Base-by-base conservation (phyloP, 2,113 vertebrate species). In the Gambusia holbrooki region DNA sequence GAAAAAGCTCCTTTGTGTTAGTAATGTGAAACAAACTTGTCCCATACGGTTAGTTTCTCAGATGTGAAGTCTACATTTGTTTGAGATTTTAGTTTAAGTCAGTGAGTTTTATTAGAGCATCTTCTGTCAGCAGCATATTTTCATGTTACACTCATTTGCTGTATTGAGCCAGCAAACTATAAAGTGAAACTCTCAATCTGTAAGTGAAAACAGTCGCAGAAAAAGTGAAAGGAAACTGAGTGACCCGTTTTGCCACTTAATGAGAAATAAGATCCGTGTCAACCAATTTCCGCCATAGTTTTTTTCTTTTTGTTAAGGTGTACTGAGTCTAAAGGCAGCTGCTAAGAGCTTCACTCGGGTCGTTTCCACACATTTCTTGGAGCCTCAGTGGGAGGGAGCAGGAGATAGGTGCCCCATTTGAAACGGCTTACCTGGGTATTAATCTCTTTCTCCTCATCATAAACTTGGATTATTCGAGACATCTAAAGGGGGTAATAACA, bases 391-490 rank as follows among this genome's bases (percentile, higher is more conserved):
- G 88, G 87, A 85, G 67, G 68, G 73, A 76, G 72, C 80, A 88
- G 73, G 77, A 88, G 76, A 88, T 82, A 79, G 81, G 73, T 78
- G 76, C 90, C 96, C 96, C 94, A 94, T 95, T 95, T 93, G 95
- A 96, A 94, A 93, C 90, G 42, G 95, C 98, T 99, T 99, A 99
- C 98, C 98, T 99, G 96, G 90, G 96, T 96, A 98, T 99, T 99
- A 98, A 97, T 98, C 94, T 97, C 96, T 97, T 97, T 97, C 97
- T 97, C 97, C 96, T 99, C 98, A 98, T 97, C 98, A 99, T 99
- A 99, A 96, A 99, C 98, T 96, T 98, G 98, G 98, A 99, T 98
- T 98, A 99, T 98, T 97, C 97, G 98, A 97, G 98, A 98, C 97
- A 99, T 99, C 98, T 99, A 98, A 99, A 96, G 97, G 92, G 93